A percentile compares a stretch with the other conserved stretches of the same genome.
These are phyloP conservation scores for Phyllopteryx taeniolatus DNA, from an alignment of 2,113 vertebrate genomes.

Conservation along the genomic window DNA sequence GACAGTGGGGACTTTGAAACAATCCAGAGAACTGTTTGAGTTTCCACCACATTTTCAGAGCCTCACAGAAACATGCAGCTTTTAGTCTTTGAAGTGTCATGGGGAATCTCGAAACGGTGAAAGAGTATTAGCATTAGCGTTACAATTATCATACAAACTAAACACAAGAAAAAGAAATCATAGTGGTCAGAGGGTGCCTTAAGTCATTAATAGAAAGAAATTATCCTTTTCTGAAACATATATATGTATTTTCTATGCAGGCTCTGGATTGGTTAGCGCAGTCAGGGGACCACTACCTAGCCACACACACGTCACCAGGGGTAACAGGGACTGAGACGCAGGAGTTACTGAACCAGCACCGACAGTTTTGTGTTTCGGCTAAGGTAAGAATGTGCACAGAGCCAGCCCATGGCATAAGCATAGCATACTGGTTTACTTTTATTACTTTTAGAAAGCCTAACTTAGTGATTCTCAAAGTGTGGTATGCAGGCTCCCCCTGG, in stretches of 20 bases:
- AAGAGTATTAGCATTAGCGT: too few species aligned
- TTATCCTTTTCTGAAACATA: not conserved
- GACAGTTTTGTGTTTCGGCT: constrained; percentile 92
- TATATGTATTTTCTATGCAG: constrained; percentile 55
- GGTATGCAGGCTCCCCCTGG: not conserved
- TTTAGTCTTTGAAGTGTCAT: not conserved
- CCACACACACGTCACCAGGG: constrained; percentile 87
- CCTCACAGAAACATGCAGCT: not conserved
- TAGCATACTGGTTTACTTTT: not conserved
- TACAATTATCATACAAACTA: too few species aligned
- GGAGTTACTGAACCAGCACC: constrained; percentile 89
- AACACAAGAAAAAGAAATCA: too few species aligned
- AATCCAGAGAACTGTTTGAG: not conserved
- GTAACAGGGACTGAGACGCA: constrained; percentile 86
- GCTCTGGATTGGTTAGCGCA: constrained; percentile 97
- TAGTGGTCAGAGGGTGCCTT: too few species aligned
- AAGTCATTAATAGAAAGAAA: too few species aligned
- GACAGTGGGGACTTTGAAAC: too few species aligned
- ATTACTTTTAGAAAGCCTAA: not conserved
- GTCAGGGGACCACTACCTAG: constrained; percentile 93
- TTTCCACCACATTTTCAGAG: not conserved
- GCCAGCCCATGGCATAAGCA: not conserved
- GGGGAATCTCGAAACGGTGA: too few species aligned
- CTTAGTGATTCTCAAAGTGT: not conserved
- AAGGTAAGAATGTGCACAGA: constrained; percentile 77